Percentiles rank a stretch among this genome's conserved stretches.
phyloP scores from a whole-genome alignment of 2,888 invertebrate species.

The Folsomia manolachei region DNA sequence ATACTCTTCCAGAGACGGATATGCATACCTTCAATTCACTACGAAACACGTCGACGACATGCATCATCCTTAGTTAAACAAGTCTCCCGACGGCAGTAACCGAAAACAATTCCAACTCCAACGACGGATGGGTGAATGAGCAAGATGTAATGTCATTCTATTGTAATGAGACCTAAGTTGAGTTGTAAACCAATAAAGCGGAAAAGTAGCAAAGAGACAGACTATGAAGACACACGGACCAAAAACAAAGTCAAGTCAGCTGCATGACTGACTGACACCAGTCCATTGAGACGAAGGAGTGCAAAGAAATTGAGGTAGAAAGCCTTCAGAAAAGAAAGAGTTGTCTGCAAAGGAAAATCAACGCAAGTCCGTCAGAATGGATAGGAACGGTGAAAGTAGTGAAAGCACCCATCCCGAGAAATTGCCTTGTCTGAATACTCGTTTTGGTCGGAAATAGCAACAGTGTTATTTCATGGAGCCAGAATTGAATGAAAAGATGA shows the following conservation, averaged over 20 bases:
- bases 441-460: too few relatives aligned
- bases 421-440: neutral
- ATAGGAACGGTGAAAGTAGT: neutral
- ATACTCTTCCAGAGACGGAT: too few relatives aligned
- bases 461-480: too few relatives aligned
- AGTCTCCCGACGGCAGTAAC: neutral
- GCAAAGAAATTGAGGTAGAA: neutral
- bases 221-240: too few relatives aligned
- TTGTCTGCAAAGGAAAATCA: too few relatives aligned
- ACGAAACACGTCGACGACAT: neutral
- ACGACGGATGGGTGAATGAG: too few relatives aligned
- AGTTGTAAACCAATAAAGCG: neutral
- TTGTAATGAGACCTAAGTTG: neutral
- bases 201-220: neutral
- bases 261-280: neutral
- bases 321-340: neutral
- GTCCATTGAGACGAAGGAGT: neutral
- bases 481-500: constrained; percentile 14
- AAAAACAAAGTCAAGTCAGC: neutral
- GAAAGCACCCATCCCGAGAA: neutral
- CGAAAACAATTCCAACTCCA: too few relatives aligned
- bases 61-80: neutral
- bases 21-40: neutral
- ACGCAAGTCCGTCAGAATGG: too few relatives aligned
- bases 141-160: neutral